Evolutionary conservation across 2,888 invertebrate genomes (phyloP).

Genomic region (Hoplodrina ambigua): DNA sequence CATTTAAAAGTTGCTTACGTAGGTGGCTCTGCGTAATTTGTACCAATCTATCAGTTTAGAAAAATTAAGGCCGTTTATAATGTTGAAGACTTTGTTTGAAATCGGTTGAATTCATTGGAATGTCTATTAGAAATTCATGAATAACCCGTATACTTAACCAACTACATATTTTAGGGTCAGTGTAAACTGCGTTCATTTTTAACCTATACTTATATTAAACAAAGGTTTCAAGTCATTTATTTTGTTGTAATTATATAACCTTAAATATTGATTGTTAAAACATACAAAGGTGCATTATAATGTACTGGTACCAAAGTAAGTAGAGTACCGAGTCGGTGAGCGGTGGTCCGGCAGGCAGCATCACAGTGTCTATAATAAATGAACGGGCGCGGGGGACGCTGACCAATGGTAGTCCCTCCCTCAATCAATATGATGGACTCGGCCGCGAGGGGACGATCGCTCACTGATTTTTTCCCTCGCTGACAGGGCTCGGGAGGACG

Average conservation of each 20-base stretch:
- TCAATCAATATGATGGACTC: constrained; percentile 91
- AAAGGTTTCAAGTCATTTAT: neutral
- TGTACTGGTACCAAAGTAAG: constrained; percentile 71
- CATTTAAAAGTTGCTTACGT: constrained; percentile 64
- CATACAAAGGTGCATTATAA: constrained; percentile 60
- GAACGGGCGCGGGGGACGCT: constrained; percentile 89
- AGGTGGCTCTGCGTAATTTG: constrained; percentile 49
- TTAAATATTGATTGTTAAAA: constrained; percentile 24
- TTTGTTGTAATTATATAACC: neutral
- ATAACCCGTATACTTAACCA: neutral
- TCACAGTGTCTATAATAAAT: constrained; percentile 91
- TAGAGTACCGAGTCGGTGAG: constrained; percentile 45
- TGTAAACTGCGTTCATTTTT: neutral
- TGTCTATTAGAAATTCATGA: constrained; percentile 12
- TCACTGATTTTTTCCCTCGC: constrained; percentile 91
- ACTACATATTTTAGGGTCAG: neutral
- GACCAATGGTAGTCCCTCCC: constrained; percentile 90
- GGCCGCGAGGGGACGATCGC: constrained; percentile 90
- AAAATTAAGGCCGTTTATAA: constrained; percentile 41
- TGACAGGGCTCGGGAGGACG: constrained; percentile 89
- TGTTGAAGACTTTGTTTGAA: constrained; percentile 24
- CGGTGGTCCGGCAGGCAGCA: constrained; percentile 77
- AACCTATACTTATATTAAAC: neutral
- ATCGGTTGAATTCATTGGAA: constrained; percentile 15
- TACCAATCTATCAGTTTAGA: constrained; percentile 52